Evolutionary conservation across 2,888 invertebrate genomes (phyloP), one percentile per base, ranked within the genome.

Genomic region (Entomobrya proxima): DNA sequence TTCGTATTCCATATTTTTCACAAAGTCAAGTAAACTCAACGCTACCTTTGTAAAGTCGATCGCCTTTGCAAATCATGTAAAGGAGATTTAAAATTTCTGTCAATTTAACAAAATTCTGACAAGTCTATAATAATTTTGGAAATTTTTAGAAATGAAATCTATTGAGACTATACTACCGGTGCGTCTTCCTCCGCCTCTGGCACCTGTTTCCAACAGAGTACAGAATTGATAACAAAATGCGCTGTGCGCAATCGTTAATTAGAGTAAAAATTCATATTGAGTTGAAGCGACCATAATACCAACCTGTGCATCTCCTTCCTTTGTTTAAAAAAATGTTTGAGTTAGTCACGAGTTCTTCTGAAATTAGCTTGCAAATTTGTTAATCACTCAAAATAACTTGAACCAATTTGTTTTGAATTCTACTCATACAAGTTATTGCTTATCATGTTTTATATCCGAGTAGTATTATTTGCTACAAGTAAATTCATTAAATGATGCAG

Each of bases 161-260:
- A 72, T 72, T 72, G 44, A 21, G 11, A 24, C 30, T n/a, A 50
- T 50, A 30, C 74, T 47, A 74, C 74, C 74, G 74, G 74, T 9
- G 11, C 50, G 27, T 50, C 74, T 50, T 74, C 74, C 74, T 27
- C 74, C 50, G 24, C 74, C 18, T 74, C 74, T 9, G 32, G 35
- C 64, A 18, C 35, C 37, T 64, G 5, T 64, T 35, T 18, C 2
- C 18, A n/a, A 18, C 11, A 18, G 2, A 11, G 55, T 2, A 55
- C n/a, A n/a, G n/a, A n/a, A n/a, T n/a, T n/a, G n/a, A n/a, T n/a
- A n/a, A n/a, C n/a, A n/a, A n/a, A n/a, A n/a, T n/a, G n/a, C n/a
- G n/a, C n/a, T n/a, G n/a, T n/a, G n/a, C n/a, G n/a, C n/a, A n/a
- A n/a, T n/a, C n/a, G n/a, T n/a, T n/a, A n/a, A 40, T 40, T 40